These are phyloP conservation scores for Anabas testudineus DNA, from an alignment of 2,797 vertebrate genomes.

Conservation along the genomic window DNA sequence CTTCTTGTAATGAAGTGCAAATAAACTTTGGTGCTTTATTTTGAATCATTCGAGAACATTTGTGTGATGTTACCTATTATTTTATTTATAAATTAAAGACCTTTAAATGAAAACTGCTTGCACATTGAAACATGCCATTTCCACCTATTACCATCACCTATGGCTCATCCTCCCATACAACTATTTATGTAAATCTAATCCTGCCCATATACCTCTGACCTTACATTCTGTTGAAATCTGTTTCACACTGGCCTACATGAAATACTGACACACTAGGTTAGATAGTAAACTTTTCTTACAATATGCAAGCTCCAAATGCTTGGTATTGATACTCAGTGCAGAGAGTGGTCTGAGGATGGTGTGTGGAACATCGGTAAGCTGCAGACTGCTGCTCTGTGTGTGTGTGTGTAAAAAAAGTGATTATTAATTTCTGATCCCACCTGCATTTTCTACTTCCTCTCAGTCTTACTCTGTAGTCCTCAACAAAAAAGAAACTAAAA, in stretches of 20 bases:
- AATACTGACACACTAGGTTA: neutral
- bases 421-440: too few species aligned
- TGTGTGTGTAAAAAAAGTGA: too few species aligned
- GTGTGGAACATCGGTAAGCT: too few species aligned
- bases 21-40: slow-evolving; percentile 11
- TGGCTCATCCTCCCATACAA: too few species aligned
- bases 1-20: slow-evolving; percentile 33
- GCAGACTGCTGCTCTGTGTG: too few species aligned
- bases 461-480: neutral
- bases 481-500: neutral
- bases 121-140: too few species aligned
- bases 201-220: too few species aligned
- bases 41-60: neutral
- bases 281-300: too few species aligned
- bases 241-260: neutral
- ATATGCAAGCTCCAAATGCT: neutral
- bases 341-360: too few species aligned
- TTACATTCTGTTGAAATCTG: neutral
- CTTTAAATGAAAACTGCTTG: neutral
- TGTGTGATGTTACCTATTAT: neutral
- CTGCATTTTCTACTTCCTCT: neutral
- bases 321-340: neutral
- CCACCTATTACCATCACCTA: too few species aligned
- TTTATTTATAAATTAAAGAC: neutral
- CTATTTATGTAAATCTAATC: too few species aligned